A percentile compares a stretch with the other conserved stretches of the same genome.
Conservation (phyloP, 2,888 invertebrate species). For the Epiblema foenella region DNA sequence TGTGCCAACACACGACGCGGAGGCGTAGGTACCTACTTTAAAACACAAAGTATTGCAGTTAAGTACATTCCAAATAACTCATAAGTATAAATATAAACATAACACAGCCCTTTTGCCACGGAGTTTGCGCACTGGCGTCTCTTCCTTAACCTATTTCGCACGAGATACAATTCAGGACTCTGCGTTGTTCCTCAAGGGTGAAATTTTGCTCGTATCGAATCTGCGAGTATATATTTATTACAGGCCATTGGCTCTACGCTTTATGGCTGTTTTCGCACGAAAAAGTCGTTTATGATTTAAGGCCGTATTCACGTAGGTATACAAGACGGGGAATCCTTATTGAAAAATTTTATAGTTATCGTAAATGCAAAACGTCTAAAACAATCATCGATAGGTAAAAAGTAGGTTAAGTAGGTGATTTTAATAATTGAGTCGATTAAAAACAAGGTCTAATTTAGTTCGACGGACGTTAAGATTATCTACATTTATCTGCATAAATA, state of each 20-base stretch:
- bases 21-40: constrained; percentile 34
- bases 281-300: constrained; percentile 49
- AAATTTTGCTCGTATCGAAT: constrained; percentile 55
- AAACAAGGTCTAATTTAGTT: background rate
- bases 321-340: constrained; percentile 36
- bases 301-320: constrained; percentile 22
- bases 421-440: background rate
- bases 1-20: background rate
- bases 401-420: background rate
- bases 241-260: constrained; percentile 51
- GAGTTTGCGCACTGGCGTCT: constrained; percentile 64
- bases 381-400: background rate
- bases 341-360: constrained; percentile 40
- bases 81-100: constrained; percentile 54
- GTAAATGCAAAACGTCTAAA: constrained; percentile 18
- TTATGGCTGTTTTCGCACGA: constrained; percentile 53
- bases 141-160: constrained; percentile 63
- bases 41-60: constrained; percentile 46
- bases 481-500: too few species aligned
- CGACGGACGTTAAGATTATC: background rate
- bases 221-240: constrained; percentile 56
- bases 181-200: constrained; percentile 48
- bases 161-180: constrained; percentile 58
- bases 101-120: constrained; percentile 54
- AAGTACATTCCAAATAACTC: constrained; percentile 51